Evolutionary conservation across 30 jellyfish, hydroid and myxozoan species (phyloP).

Genomic region (Nemopilema nomurai): DNA sequence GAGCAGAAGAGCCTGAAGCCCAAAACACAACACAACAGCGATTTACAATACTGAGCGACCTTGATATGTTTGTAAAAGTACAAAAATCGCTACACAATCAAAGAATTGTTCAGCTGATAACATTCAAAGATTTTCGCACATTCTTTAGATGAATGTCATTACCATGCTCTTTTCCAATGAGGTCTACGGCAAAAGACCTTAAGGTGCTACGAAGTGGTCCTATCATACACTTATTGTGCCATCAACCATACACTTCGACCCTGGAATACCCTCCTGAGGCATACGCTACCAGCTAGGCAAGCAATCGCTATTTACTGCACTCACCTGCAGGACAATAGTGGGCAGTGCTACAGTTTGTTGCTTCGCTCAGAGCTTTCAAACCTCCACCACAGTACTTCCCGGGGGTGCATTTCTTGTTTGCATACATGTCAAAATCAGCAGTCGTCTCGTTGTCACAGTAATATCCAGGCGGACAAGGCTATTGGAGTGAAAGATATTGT

Average conservation of each 20-base stretch:
- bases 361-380: slow-evolving; percentile 72
- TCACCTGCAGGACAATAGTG: slow-evolving; percentile 92
- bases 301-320: not conserved
- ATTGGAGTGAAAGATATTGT: not conserved
- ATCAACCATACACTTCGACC: no score
- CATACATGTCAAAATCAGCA: slow-evolving; percentile 80
- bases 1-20: no score
- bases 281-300: not conserved
- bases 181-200: no score
- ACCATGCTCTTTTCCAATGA: no score
- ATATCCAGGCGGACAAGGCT: slow-evolving; percentile 96
- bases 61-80: not conserved
- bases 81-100: not conserved
- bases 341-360: slow-evolving; percentile 87
- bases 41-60: no score
- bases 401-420: slow-evolving; percentile 93
- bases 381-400: slow-evolving; percentile 97
- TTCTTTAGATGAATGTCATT: no score
- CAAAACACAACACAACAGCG: no score
- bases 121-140: no score
- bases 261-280: not conserved
- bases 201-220: no score
- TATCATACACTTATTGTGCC: no score
- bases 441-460: slow-evolving; percentile 94
- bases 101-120: not conserved